Evolutionary conservation across 2,113 vertebrate species (phyloP).

Genomic region (Lichenostomus cassidix): DNA sequence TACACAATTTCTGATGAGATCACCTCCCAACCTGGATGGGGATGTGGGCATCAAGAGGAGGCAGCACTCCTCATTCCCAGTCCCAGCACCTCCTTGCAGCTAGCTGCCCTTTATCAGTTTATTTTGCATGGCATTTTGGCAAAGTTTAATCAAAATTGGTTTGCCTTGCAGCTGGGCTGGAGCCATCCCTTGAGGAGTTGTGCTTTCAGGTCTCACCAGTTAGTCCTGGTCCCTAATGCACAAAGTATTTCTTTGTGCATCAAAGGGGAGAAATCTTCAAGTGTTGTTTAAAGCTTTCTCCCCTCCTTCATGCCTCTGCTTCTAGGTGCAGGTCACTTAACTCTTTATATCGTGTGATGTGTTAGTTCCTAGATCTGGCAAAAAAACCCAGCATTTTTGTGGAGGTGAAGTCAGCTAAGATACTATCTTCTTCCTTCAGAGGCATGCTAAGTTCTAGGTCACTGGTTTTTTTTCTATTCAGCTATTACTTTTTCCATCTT

Average conservation of each 20-base stretch:
- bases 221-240: neutral
- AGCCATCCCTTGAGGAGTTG: neutral
- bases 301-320: neutral
- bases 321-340: neutral
- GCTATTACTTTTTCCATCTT: neutral
- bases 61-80: neutral
- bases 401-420: neutral
- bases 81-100: neutral
- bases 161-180: neutral
- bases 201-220: neutral
- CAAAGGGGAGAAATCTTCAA: neutral
- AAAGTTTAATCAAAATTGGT: neutral
- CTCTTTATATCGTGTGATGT: neutral
- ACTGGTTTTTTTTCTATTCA: neutral
- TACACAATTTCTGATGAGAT: neutral
- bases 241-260: neutral
- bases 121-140: neutral
- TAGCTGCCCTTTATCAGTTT: neutral
- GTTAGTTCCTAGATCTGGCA: neutral
- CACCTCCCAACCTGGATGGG: neutral
- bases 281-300: neutral
- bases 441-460: neutral
- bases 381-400: neutral
- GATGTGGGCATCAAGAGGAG: neutral
- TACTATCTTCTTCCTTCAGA: neutral